phyloP scores from a whole-genome alignment of 2,113 vertebrate species.

The Muntiacus reevesi region DNA sequence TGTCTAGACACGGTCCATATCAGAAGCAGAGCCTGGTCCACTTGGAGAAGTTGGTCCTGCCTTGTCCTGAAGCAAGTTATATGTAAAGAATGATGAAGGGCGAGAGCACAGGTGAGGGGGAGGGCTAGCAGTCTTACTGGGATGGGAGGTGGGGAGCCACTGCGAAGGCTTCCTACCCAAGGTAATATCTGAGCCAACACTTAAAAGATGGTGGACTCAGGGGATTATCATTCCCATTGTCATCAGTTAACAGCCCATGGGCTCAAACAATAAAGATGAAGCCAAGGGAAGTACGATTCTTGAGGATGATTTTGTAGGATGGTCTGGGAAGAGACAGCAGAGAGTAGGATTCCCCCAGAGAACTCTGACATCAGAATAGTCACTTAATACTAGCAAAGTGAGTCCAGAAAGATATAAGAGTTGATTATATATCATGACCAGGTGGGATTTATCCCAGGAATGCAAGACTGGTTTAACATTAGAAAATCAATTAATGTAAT shows the following conservation, averaged over 20 bases:
- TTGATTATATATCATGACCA: neutral
- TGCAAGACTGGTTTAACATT: conserved; percentile 39
- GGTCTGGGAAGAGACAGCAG: neutral
- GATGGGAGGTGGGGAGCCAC: neutral
- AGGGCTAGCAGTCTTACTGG: neutral
- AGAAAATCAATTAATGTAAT: neutral
- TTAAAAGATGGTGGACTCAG: neutral
- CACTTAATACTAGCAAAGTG: neutral
- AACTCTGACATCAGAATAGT: neutral
- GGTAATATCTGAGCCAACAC: neutral
- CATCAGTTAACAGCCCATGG: neutral
- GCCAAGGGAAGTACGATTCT: neutral
- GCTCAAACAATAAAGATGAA: neutral
- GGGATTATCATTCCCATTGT: neutral
- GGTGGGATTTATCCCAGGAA: neutral
- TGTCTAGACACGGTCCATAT: neutral
- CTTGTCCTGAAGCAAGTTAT: neutral
- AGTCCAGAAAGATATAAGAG: neutral
- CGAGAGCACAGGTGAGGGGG: neutral
- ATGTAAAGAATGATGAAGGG: neutral
- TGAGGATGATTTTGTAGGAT: neutral
- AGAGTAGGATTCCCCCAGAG: neutral
- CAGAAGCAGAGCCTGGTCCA: neutral
- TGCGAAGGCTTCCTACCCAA: neutral
- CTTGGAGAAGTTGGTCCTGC: neutral